Evolutionary conservation across 1,140 invertebrate genomes (phyloP), one percentile per base, ranked within the genome.

Genomic region (Campoletis sonorensis): DNA sequence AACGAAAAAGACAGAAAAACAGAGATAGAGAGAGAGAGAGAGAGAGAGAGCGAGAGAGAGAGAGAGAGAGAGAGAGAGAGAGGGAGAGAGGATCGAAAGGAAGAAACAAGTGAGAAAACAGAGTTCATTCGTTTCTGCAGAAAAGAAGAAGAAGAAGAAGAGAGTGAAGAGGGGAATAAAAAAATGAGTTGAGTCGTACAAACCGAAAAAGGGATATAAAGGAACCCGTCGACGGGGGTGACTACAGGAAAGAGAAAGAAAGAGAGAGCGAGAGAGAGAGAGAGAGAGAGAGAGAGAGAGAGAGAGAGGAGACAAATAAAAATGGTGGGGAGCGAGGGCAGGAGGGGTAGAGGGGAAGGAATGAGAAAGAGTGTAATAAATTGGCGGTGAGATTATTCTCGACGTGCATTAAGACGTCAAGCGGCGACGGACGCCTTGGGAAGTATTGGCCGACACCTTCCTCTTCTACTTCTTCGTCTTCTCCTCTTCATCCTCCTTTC

Each of bases 371-470:
- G 90, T 90, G 89, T 92, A 92, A 92, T 92, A 92, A 92, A 92
- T 92, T 92, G 91, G 90, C 88, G 90, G 89, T 90, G 88, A 92
- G 91, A 92, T 92, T 92, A 92, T 92, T 91, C 91, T 87, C 90
- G 91, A 92, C 91, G 89, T 92, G 90, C 90, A 92, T 92, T 92
- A 92, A 92, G 91, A 92, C 91, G 91, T 92, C 91, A 92, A 92
- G 91, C 91, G 87, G 91, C 90, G 91, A 88, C 89, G 90, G 88
- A 89, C 90, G 90, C 86, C 90, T 88, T 91, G 88, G 85, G 90
- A 92, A 92, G 90, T 91, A 92, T 91, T 91, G 91, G 87, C 90
- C 90, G 89, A 92, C 91, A 91, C 90, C 88, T 91, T 77, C 82
- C 80, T 80, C 18, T 15, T 81, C 27, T n/a, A 8, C 64, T 75